phyloP scores from a whole-genome alignment of 2,113 vertebrate genomes.

The Mustela lutreola region DNA sequence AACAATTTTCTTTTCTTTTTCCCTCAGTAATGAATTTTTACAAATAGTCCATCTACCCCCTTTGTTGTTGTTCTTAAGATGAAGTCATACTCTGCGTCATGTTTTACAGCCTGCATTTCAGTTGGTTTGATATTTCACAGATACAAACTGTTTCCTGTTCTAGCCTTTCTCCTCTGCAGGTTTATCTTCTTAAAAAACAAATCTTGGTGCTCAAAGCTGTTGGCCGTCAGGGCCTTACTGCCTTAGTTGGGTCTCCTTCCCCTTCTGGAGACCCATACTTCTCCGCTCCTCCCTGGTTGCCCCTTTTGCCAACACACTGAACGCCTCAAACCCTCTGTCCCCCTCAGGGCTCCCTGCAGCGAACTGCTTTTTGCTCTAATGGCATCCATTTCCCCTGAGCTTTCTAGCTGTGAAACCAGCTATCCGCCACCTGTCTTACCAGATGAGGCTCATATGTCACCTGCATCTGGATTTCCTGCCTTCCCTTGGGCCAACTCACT shows the following conservation, averaged over 20 bases:
- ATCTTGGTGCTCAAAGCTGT: neutral
- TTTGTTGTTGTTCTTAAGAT: neutral
- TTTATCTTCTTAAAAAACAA: conserved; percentile 17
- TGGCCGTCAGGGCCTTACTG: no score
- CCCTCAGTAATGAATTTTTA: neutral
- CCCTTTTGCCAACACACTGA: neutral
- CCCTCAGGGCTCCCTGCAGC: neutral
- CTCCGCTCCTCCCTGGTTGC: neutral
- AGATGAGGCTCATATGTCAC: neutral
- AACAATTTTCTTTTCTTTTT: neutral
- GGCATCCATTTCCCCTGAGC: neutral
- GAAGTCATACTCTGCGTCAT: neutral
- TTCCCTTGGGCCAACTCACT: neutral
- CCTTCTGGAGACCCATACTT: neutral
- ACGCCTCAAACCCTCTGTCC: neutral
- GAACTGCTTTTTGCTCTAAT: neutral
- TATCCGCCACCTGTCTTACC: neutral
- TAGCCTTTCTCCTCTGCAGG: neutral
- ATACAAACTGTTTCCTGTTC: conserved; percentile 23
- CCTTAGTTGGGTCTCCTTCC: neutral
- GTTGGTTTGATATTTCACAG: conserved; percentile 22
- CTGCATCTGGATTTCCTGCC: neutral
- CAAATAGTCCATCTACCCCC: neutral
- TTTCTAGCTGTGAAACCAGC: neutral
- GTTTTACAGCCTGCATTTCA: neutral